Evolutionary conservation across 2,113 vertebrate species (phyloP), one percentile per base, ranked within the genome.

Genomic region (Nematolebias whitei): DNA sequence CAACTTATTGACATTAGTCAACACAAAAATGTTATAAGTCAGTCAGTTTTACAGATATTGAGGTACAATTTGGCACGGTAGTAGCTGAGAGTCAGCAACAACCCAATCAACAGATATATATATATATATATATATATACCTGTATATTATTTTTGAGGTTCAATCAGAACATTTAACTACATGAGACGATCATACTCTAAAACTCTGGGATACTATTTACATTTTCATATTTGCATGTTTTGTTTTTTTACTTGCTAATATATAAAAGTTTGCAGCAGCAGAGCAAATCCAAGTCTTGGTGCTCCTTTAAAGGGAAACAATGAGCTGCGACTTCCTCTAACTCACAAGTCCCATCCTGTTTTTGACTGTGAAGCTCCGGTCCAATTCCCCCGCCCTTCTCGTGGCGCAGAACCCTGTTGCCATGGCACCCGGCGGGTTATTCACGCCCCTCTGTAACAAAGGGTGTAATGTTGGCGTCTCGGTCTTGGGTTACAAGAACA

Each of bases 401-500:
- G 73, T 83, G 66, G 76, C 58, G 44, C 63, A 20, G 72, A 45
- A 64, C 67, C 55, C 13, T 9, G 89, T 92, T 90, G 70, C 88
- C 85, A 93, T 91, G 88, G 90, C 76, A 63, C 59, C 79, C 65
- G 61, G 62, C 41, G 23, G 74, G 76, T 80, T 85, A 91, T 91
- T 91, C 88, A 81, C 79, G 77, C 66, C 58, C 80, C 68, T 7
- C 76, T 80, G 71, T 85, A 83, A 92, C 91, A 93, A 92, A 89
- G 85, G 77, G 83, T 68, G 85, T 85, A 85, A 89, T 82, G 90
- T 88, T 61, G 24, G 61, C 51, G 65, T 60, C 64, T 57, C 22
- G 54, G 80, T 79, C 71, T 93, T 80, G 53, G 80, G 85, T 93
- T 92, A 91, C 92, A 90, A 70, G 63, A 83, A 78, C 79, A 86